A percentile compares a stretch with the other conserved stretches of the same genome.
phyloP scores from a whole-genome alignment of 2,113 vertebrate species.

The Ploceus nigricollis region DNA sequence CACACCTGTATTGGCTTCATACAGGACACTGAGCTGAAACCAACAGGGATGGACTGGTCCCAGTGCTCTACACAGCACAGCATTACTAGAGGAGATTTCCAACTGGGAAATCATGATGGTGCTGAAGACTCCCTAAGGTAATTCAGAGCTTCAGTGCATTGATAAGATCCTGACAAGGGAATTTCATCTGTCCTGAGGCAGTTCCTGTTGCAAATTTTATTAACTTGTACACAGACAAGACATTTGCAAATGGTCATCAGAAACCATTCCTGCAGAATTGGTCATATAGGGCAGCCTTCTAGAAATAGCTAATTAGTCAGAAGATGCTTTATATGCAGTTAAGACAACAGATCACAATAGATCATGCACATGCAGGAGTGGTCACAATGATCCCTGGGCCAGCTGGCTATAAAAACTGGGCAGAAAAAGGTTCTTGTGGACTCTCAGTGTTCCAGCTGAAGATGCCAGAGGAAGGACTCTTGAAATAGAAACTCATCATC shows the following conservation, averaged over 20 bases:
- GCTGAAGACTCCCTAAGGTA: neutral
- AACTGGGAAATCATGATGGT: neutral
- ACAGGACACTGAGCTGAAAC: neutral
- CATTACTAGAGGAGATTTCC: neutral
- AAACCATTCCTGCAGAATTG: neutral
- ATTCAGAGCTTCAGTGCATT: neutral
- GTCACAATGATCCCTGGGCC: neutral
- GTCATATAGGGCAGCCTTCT: neutral
- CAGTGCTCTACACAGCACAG: neutral
- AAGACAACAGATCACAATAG: neutral
- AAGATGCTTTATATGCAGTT: neutral
- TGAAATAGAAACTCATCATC: neutral
- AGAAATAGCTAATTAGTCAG: neutral
- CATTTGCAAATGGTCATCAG: neutral
- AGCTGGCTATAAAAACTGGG: neutral
- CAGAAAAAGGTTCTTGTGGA: neutral
- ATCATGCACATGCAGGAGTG: neutral
- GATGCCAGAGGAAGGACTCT: neutral
- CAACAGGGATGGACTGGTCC: neutral
- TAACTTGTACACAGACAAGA: neutral
- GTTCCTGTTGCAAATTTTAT: neutral
- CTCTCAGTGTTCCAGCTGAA: neutral
- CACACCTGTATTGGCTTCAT: neutral
- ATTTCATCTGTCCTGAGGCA: neutral
- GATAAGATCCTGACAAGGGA: neutral